phyloP scores from a whole-genome alignment of 92 coral and sea anemone genomes.

The Scolanthus callimorphus region DNA sequence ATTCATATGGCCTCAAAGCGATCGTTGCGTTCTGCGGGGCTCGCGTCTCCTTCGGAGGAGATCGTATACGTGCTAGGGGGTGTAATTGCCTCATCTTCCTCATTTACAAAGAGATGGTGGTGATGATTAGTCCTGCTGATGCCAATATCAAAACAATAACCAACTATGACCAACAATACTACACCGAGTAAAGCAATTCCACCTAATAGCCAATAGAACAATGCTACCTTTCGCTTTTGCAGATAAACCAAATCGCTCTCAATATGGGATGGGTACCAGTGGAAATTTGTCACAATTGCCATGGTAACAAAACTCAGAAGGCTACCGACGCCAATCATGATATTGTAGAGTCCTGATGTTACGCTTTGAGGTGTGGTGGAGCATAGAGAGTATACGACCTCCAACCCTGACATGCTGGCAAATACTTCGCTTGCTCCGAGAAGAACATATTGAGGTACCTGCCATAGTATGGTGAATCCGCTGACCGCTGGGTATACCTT shows the following conservation, averaged over 20 bases:
- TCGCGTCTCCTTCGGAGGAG: constrained; percentile 25
- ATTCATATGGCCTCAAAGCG: too few relatives aligned
- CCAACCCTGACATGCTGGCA: constrained; percentile 92
- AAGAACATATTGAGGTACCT: constrained; percentile 82
- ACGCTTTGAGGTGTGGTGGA: constrained; percentile 79
- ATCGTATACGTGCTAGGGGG: constrained; percentile 1
- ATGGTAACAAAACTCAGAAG: constrained; percentile 60
- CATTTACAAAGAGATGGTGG: constrained; percentile 39
- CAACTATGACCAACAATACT: constrained; percentile 31
- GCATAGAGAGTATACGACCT: constrained; percentile 69
- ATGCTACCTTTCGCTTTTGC: constrained; percentile 48
- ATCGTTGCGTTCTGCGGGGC: too few relatives aligned
- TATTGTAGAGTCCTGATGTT: constrained; percentile 75
- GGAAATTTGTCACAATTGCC: constrained; percentile 36
- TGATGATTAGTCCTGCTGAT: constrained; percentile 16
- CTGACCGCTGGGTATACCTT: constrained; percentile 49
- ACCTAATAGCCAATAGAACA: constrained; percentile 70
- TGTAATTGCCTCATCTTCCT: constrained; percentile 10
- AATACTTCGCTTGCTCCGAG: constrained; percentile 91
- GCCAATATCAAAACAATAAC: constrained; percentile 51
- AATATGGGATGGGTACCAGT: constrained; percentile 62
- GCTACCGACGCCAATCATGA: constrained; percentile 72
- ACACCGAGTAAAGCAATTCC: constrained; percentile 28
- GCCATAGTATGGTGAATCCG: constrained; percentile 71
- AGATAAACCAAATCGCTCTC: constrained; percentile 43